phyloP scores from a whole-genome alignment of 2,797 vertebrate genomes.

The Myripristis jacobus region DNA sequence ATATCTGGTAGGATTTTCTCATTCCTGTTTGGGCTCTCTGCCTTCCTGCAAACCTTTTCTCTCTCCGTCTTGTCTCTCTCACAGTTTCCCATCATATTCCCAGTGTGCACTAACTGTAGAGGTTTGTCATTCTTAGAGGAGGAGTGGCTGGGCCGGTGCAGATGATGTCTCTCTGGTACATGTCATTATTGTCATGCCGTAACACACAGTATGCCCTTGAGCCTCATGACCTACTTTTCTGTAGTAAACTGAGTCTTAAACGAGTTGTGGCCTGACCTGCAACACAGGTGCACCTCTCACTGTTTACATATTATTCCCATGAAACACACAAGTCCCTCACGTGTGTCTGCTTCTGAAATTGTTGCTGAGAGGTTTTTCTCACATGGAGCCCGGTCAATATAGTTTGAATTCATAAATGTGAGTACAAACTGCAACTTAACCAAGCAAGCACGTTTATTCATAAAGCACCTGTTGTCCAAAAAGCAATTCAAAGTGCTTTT shows the following conservation, averaged over 20 bases:
- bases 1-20: not conserved
- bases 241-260: constrained; percentile 5
- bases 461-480: too few relatives aligned
- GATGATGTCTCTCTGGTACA: constrained; percentile 20
- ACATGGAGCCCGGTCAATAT: too few relatives aligned
- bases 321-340: not conserved
- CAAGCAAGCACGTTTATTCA: too few relatives aligned
- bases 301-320: not conserved
- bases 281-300: not conserved
- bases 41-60: not conserved
- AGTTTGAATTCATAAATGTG: too few relatives aligned
- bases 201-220: constrained; percentile 15
- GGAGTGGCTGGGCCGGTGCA: not conserved
- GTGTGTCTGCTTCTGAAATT: too few relatives aligned
- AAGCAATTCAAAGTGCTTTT: too few relatives aligned
- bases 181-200: constrained; percentile 18
- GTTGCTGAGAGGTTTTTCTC: too few relatives aligned
- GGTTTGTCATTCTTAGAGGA: not conserved
- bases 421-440: too few relatives aligned
- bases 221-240: constrained; percentile 16
- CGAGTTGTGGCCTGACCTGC: constrained; percentile 18
- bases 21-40: not conserved
- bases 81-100: too few relatives aligned
- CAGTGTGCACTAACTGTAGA: not conserved
- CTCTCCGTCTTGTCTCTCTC: not conserved